Percentiles rank a stretch among this genome's conserved stretches.
Evolutionary conservation across 2,797 vertebrate species (phyloP).

Genomic region (Micropoecilia bifurca): DNA sequence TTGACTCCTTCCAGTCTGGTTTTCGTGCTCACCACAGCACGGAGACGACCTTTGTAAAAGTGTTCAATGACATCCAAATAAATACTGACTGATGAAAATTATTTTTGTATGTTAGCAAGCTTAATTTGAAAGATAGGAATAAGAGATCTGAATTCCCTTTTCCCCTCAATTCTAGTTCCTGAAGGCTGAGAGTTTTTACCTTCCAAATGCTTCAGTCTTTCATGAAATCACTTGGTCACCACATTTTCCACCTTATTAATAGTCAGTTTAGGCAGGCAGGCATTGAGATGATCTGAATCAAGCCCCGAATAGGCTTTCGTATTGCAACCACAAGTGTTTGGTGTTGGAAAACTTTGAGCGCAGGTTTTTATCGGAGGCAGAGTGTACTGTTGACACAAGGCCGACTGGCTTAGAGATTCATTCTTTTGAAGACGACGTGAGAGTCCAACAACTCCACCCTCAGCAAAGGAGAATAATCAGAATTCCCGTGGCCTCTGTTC

Average conservation of each 20-base stretch:
- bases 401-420: background rate
- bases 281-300: background rate
- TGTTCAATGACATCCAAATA: no score
- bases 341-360: background rate
- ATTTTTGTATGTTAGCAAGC: background rate
- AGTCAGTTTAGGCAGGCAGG: background rate
- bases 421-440: background rate
- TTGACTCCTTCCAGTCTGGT: no score
- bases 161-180: background rate
- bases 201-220: background rate
- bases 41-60: no score
- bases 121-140: background rate
- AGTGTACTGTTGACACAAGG: background rate
- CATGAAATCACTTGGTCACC: background rate
- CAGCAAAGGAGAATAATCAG: background rate
- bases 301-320: background rate
- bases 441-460: background rate
- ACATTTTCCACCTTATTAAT: background rate
- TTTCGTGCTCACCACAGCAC: no score
- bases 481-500: background rate
- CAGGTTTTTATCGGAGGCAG: background rate
- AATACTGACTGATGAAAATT: background rate
- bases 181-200: background rate
- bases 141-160: background rate
- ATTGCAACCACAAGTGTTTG: background rate